Evolutionary conservation across 2,113 vertebrate species (phyloP).

Genomic region (Nettapus auritus): DNA sequence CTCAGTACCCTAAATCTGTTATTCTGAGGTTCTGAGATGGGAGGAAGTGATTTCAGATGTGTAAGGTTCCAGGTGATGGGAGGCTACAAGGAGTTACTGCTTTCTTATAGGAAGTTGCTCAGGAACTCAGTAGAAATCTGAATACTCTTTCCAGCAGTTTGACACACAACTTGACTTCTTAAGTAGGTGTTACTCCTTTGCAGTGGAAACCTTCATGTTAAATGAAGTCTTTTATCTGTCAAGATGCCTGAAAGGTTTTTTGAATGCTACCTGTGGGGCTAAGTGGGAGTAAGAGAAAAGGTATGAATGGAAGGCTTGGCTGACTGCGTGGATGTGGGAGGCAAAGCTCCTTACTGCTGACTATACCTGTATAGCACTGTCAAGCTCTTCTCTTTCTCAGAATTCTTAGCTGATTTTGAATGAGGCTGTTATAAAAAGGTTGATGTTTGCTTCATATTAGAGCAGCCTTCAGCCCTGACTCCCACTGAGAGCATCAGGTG

Average conservation of each 20-base stretch:
- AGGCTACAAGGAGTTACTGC: not conserved
- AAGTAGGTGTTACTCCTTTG: not conserved
- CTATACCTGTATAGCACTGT: not conserved
- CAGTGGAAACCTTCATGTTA: not conserved
- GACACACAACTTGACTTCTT: not conserved
- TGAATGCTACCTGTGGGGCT: not conserved
- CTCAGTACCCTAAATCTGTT: not conserved
- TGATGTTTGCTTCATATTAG: not conserved
- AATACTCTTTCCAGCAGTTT: not conserved
- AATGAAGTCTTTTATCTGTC: constrained; percentile 11
- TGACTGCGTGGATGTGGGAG: not conserved
- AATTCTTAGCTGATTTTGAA: not conserved
- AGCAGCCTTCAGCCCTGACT: constrained; percentile 10
- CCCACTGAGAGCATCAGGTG: not conserved
- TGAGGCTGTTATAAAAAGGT: not conserved
- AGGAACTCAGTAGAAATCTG: not conserved
- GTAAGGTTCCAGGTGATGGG: not conserved
- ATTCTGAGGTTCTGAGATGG: not conserved
- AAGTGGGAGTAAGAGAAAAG: constrained; percentile 10
- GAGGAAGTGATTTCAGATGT: not conserved
- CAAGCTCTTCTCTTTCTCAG: not conserved
- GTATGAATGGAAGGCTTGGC: constrained; percentile 20
- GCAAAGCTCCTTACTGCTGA: constrained; percentile 6
- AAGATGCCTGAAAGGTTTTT: not conserved
- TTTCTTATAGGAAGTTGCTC: not conserved